A percentile compares a stretch with the other conserved stretches of the same genome.
phyloP scores from a whole-genome alignment of 2,113 vertebrate genomes.

The Hippocampus mohnikei region DNA sequence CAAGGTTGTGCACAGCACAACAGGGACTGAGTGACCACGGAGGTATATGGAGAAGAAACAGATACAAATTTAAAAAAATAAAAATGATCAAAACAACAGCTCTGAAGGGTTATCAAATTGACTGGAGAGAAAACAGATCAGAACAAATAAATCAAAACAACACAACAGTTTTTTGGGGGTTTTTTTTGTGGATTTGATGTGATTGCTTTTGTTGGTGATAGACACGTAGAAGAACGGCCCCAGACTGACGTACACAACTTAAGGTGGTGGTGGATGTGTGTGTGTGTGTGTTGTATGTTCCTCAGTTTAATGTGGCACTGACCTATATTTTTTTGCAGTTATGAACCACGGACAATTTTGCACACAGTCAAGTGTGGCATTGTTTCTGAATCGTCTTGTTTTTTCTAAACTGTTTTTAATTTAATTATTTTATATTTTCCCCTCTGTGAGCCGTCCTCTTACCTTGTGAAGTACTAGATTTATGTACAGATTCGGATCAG shows the following conservation, averaged over 20 bases:
- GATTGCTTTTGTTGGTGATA: conserved; percentile 32
- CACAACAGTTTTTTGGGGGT: neutral
- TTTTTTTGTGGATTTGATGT: conserved; percentile 19
- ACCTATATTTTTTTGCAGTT: neutral
- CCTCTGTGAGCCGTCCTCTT: too few species aligned
- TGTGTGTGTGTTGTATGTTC: too few species aligned
- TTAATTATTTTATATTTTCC: neutral
- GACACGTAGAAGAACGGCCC: conserved; percentile 28
- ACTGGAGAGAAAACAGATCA: conserved; percentile 20
- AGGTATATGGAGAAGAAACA: conserved; percentile 22
- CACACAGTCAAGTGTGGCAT: neutral
- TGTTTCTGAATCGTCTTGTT: neutral
- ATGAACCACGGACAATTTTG: neutral
- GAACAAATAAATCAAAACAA: conserved; percentile 14
- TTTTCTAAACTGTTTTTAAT: neutral
- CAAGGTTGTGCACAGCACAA: conserved; percentile 29
- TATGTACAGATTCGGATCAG: neutral
- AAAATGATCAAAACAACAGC: conserved; percentile 18
- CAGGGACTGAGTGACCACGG: conserved; percentile 15
- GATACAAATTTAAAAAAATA: conserved; percentile 20
- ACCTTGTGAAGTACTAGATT: too few species aligned
- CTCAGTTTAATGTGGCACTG: neutral
- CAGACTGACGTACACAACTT: conserved; percentile 34
- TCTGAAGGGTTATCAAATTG: conserved; percentile 22
- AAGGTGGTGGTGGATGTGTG: neutral